Evolutionary conservation across 2,797 vertebrate species (phyloP), one percentile per base, ranked within the genome.

Genomic region (Etheostoma perlongum): DNA sequence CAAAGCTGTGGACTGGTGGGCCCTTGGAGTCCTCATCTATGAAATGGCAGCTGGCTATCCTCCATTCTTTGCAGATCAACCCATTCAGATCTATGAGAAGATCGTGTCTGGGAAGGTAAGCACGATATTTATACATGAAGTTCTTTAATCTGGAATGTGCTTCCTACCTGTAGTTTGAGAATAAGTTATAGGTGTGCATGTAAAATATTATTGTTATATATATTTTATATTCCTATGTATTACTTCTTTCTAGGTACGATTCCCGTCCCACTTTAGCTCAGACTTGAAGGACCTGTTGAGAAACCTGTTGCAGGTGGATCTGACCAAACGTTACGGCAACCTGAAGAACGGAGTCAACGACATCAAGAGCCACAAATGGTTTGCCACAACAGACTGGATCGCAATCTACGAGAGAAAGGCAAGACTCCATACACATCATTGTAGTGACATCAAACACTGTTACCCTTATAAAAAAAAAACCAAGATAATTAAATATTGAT

Each of bases 1-100:
- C 95, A 99, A 99, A 93, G 98, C 98, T 72, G 98, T 99, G 90
- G 98, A 99, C 84, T 99, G 98, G 98, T 99, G 98, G 98, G 98
- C 98, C 7, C 93, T 99, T 60, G 98, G 98, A 42, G 98, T 99
- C 84, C 96, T 99, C 90, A 98, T 99, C 88, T 99, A 99, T 92
- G 98, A 99, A 95, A 99, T 99, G 98, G 98, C 98, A 83, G 98
- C 98, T 90, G 98, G 98, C 71, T 99, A 99, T 81, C 98, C 98
- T 63, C 98, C 98, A 0, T 99, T 99, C 93, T 99, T 99, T 88
- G 98, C 98, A 90, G 98, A 99, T 94, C 98, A 99, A 46, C 98
- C 98, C 19, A 99, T 99, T 93, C 98, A 99, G 90, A 99, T 99
- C 94, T 99, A 99, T 19, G 98, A 99, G 95, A 99, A 99, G 94